Base-by-base conservation (phyloP, 2,113 vertebrate genomes). In the Ageneiosus marmoratus region DNA sequence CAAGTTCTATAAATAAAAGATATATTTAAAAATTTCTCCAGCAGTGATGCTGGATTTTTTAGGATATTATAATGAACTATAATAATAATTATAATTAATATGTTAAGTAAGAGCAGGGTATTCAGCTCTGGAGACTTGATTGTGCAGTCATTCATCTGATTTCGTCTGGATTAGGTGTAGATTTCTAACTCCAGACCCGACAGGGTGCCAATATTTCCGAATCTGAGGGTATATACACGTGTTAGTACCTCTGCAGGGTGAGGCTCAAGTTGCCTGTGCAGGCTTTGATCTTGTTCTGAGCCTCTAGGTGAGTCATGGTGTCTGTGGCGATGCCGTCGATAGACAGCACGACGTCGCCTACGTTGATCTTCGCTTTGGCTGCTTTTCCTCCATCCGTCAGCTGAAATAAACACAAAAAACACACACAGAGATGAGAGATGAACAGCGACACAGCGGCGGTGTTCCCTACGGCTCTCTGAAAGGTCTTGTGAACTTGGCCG, bases 261-360 rank as follows among this genome's bases (percentile, higher is more conserved):
- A 98, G 96, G 90, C 91, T 95, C 91, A 99, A 92, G 63, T 95
- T 92, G 87, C 90, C 96, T 20, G 94, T 92, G 86, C 96, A 97
- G 7, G 95, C 95, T 91, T 99, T 99, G 86, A 99, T 99, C 93
- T 97, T 98, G 94, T 99, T 99, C 92, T 99, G 98, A 73, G 98
- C 98, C 92, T 99, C 98, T 0, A 99, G 95, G 65, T 99, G 98
- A 88, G 95, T 98, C 97, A 99, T 99, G 79, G 95, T 93, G 0
- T 96, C 94, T 0, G 98, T 94, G 88, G 94, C 94, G 89, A 98
- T 93, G 44, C 97, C 98, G 62, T 98, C 96, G 73, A 99, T 99
- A 83, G 95, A 96, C 80, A 97, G 93, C 88, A 99, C 96, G 78
- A 97, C 88, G 50, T 99, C 98, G 3, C 98, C 98, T 34, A 98